phyloP scores from a whole-genome alignment of 2,797 vertebrate genomes.

The Takifugu rubripes region DNA sequence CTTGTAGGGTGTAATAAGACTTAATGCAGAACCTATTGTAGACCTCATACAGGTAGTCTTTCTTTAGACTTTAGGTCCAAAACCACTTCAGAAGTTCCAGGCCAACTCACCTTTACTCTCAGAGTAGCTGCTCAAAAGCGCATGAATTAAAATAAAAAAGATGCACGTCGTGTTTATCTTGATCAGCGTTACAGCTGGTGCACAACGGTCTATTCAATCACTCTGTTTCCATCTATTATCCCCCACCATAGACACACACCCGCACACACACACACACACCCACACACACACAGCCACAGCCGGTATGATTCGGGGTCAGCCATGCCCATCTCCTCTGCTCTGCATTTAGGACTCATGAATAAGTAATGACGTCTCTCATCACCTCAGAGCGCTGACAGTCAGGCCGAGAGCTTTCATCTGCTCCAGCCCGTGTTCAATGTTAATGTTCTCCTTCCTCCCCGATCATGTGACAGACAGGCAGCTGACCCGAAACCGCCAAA shows the following conservation, averaged over 20 bases:
- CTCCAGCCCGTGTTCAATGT: constrained; percentile 72
- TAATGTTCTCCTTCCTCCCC: constrained; percentile 74
- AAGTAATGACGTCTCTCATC: constrained; percentile 74
- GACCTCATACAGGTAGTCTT: no score
- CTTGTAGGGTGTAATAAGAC: no score
- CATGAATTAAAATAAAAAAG: constrained; percentile 18
- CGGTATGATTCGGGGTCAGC: constrained; percentile 62
- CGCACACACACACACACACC: constrained; percentile 13
- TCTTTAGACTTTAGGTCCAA: not conserved
- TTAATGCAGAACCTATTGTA: no score
- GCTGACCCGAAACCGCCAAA: constrained; percentile 73
- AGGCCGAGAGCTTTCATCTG: constrained; percentile 71
- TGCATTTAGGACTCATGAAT: constrained; percentile 77
- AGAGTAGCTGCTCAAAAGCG: no score
- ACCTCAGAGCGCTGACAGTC: constrained; percentile 73
- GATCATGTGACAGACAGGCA: constrained; percentile 77
- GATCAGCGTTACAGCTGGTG: constrained; percentile 43
- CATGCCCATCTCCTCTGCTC: constrained; percentile 73
- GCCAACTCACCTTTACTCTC: constrained; percentile 4
- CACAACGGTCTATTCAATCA: constrained; percentile 50
- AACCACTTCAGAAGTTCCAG: not conserved
- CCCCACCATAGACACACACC: constrained; percentile 18
- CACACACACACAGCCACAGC: constrained; percentile 41
- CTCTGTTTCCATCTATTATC: constrained; percentile 46
- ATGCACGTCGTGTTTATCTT: constrained; percentile 33